These are phyloP conservation scores for Mormyrops boulengeri DNA, from an alignment of 2,797 vertebrate species.

Conservation along the genomic window DNA sequence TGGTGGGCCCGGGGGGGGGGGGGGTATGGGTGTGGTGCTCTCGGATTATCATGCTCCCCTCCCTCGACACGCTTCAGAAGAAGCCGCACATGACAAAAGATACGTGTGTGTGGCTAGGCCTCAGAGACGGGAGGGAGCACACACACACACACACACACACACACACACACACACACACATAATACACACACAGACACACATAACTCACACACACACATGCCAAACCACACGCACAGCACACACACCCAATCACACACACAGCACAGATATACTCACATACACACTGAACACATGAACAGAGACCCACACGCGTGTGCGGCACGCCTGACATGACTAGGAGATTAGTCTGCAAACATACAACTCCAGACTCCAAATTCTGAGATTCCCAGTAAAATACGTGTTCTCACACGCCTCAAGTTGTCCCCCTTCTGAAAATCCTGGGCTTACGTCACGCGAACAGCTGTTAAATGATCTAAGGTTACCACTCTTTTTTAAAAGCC, in stretches of 20 bases:
- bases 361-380: slow-evolving; percentile 49
- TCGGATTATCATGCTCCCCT: slow-evolving; percentile 71
- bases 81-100: slow-evolving; percentile 51
- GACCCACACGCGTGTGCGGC: slow-evolving; percentile 16
- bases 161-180: no score
- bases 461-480: slow-evolving; percentile 64
- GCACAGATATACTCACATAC: no score
- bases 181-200: slow-evolving; percentile 16
- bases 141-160: slow-evolving; percentile 23
- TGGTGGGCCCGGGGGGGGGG: not conserved
- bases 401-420: slow-evolving; percentile 59
- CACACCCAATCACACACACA: slow-evolving; percentile 28
- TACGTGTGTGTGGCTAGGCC: slow-evolving; percentile 40
- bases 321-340: slow-evolving; percentile 35
- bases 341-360: slow-evolving; percentile 50
- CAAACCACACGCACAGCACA: slow-evolving; percentile 20
- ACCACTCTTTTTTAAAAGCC: slow-evolving; percentile 64
- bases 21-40: slow-evolving; percentile 30
- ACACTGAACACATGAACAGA: slow-evolving; percentile 9
- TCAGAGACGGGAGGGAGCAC: slow-evolving; percentile 29
- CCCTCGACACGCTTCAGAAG: slow-evolving; percentile 58
- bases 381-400: slow-evolving; percentile 48
- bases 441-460: slow-evolving; percentile 58
- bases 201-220: not conserved
- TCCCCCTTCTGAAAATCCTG: slow-evolving; percentile 41